These are phyloP conservation scores for Esox niger DNA, from an alignment of 2,113 vertebrate genomes.

Conservation along the genomic window DNA sequence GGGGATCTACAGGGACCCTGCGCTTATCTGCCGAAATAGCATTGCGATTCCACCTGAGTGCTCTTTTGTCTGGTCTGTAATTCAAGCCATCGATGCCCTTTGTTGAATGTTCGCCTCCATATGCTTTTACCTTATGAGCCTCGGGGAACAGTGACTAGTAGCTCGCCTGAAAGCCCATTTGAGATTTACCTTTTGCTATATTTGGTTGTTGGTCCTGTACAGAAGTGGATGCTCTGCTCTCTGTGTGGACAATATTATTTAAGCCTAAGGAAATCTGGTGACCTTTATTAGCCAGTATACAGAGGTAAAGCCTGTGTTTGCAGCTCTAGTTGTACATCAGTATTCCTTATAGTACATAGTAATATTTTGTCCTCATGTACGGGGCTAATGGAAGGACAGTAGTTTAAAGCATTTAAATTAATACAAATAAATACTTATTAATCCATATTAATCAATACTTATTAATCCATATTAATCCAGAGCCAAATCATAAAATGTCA, in stretches of 20 bases:
- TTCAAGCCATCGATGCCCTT: neutral
- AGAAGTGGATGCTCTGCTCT: neutral
- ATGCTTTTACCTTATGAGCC: slow-evolving; percentile 3
- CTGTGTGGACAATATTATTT: neutral
- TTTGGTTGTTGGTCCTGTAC: slow-evolving; percentile 2
- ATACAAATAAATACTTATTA: neutral
- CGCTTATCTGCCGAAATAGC: slow-evolving; percentile 2
- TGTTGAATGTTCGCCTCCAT: neutral
- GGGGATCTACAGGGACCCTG: neutral
- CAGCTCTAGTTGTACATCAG: neutral
- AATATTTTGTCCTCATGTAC: neutral
- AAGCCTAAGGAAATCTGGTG: neutral
- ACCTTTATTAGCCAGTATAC: neutral
- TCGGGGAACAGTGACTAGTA: neutral
- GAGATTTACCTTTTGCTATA: slow-evolving; percentile 3
- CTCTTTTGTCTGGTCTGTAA: neutral
- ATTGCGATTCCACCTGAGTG: slow-evolving; percentile 5
- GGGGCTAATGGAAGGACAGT: neutral
- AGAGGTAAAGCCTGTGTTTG: neutral
- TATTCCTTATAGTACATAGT: neutral
- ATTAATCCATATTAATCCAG: neutral
- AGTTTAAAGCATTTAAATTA: neutral
- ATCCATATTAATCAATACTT: no score
- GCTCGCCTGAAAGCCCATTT: slow-evolving; percentile 2
- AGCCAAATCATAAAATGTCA: no score